Conservation (phyloP, 2,113 vertebrate species). For the Thermophis baileyi region DNA sequence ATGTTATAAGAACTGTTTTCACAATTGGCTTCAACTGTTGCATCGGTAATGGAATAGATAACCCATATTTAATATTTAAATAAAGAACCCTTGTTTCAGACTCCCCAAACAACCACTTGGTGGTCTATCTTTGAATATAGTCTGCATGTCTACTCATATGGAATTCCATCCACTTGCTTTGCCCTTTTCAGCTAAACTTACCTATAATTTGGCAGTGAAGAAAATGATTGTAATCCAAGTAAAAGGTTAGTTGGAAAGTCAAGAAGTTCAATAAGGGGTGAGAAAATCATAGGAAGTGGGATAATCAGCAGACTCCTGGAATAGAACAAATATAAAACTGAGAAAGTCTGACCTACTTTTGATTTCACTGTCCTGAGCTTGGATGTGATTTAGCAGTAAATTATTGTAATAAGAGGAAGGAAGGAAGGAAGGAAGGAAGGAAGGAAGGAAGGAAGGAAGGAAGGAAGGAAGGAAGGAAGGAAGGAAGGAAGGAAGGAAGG, state of each 20-base stretch:
- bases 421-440: no score
- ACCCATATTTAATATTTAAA: not conserved
- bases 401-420: not conserved
- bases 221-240: not conserved
- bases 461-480: constrained; percentile 29
- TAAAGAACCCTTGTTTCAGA: not conserved
- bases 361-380: constrained; percentile 47
- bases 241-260: not conserved
- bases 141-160: no score
- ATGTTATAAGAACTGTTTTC: not conserved
- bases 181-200: not conserved
- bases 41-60: not conserved
- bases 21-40: not conserved
- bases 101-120: not conserved
- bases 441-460: not conserved
- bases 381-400: constrained; percentile 66
- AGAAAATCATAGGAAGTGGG: not conserved
- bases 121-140: not conserved
- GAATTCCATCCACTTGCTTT: not conserved
- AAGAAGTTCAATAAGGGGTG: not conserved
- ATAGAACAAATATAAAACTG: not conserved
- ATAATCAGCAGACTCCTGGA: not conserved
- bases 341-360: constrained; percentile 62
- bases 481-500: not conserved
- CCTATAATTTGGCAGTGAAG: not conserved